These are phyloP conservation scores for Corythoichthys intestinalis DNA, from an alignment of 2,113 vertebrate genomes.

Conservation along the genomic window DNA sequence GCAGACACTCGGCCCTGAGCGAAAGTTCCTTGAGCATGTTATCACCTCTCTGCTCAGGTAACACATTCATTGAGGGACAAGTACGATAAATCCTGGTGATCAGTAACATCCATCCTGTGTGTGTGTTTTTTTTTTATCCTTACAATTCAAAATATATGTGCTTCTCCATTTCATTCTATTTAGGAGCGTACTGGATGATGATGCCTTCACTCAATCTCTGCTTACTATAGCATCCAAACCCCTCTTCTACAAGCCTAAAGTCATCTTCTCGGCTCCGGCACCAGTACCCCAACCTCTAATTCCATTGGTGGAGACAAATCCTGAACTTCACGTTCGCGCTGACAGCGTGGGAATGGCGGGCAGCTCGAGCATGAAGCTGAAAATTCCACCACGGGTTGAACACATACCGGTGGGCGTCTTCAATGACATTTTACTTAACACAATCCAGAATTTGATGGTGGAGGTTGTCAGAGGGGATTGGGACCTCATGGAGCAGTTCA, in stretches of 20 bases:
- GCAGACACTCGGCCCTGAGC: slow-evolving; percentile 48
- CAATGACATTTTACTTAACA: slow-evolving; percentile 81
- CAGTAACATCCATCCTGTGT: not conserved
- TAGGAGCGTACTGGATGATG: slow-evolving; percentile 80
- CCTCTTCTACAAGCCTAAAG: slow-evolving; percentile 70
- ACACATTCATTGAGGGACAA: not conserved
- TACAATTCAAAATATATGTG: not conserved
- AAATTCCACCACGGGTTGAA: slow-evolving; percentile 23
- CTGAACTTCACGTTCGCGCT: slow-evolving; percentile 1
- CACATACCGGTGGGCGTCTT: slow-evolving; percentile 68
- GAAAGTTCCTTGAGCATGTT: slow-evolving; percentile 65
- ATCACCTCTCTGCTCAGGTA: slow-evolving; percentile 79
- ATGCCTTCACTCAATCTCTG: slow-evolving; percentile 71
- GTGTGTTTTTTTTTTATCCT: not conserved
- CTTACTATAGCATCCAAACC: slow-evolving; percentile 57
- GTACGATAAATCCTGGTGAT: not conserved
- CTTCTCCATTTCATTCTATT: not conserved
- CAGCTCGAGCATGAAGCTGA: not conserved
- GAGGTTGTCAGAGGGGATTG: slow-evolving; percentile 86
- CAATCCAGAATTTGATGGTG: slow-evolving; percentile 83
- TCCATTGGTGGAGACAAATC: not conserved
- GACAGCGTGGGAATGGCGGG: slow-evolving; percentile 6
- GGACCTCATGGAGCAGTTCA: slow-evolving; percentile 76
- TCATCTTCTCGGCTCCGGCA: not conserved
- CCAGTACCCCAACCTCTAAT: not conserved